Evolutionary conservation across 2,113 vertebrate species (phyloP).

Genomic region (Chamaea fasciata): DNA sequence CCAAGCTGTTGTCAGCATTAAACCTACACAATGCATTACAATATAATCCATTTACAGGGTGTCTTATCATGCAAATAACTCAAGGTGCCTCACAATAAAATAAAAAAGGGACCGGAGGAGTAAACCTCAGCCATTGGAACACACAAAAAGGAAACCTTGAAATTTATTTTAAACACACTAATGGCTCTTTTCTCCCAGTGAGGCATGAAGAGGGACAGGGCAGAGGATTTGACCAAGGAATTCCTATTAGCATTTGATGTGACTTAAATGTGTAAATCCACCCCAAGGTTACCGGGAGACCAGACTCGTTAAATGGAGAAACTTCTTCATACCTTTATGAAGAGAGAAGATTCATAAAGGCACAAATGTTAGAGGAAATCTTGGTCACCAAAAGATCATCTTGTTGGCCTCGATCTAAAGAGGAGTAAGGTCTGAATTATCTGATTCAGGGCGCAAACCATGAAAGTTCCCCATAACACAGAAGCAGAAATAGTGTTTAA

Average conservation of each 20-base stretch:
- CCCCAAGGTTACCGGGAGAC: neutral
- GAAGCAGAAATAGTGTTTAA: neutral
- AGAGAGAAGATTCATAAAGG: neutral
- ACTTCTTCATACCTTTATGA: neutral
- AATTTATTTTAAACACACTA: constrained; percentile 60
- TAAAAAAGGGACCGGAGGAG: constrained; percentile 49
- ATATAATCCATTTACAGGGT: constrained; percentile 53
- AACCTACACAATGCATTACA: constrained; percentile 43
- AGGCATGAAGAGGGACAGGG: constrained; percentile 23
- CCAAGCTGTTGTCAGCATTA: constrained; percentile 51
- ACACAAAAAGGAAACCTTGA: constrained; percentile 52
- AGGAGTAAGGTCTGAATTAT: neutral
- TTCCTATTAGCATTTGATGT: constrained; percentile 43
- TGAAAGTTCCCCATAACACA: neutral
- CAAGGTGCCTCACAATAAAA: constrained; percentile 66
- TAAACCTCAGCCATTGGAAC: constrained; percentile 26
- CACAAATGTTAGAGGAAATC: neutral
- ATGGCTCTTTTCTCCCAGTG: constrained; percentile 43
- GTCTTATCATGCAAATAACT: constrained; percentile 61
- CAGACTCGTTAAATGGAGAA: neutral
- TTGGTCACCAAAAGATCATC: neutral
- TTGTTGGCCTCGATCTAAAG: neutral
- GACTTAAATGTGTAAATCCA: constrained; percentile 33
- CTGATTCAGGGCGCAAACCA: neutral
- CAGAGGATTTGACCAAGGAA: constrained; percentile 28